Evolutionary conservation across 2,113 vertebrate species (phyloP).

Genomic region (Benitochromis conjunctus): DNA sequence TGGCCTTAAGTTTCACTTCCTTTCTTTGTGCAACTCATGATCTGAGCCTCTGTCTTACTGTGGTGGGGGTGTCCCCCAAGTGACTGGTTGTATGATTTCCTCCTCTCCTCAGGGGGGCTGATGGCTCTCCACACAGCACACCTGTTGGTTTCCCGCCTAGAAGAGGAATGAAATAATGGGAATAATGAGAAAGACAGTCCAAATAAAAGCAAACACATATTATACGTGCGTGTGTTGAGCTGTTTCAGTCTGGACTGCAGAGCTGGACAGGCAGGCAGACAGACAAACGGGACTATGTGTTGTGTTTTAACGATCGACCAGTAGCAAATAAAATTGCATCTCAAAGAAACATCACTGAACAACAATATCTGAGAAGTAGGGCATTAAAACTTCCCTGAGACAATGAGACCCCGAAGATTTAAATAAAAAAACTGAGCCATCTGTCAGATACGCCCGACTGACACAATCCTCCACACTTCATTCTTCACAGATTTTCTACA

Average conservation of each 20-base stretch:
- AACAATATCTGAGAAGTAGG: not conserved
- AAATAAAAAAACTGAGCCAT: not conserved
- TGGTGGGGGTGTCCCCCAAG: conserved; percentile 27
- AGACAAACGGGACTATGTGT: not conserved
- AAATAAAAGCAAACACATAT: not conserved
- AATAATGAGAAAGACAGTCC: not conserved
- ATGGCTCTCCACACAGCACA: conserved; percentile 74
- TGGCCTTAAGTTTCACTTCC: conserved; percentile 5
- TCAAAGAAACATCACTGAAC: not conserved
- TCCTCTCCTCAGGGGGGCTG: conserved; percentile 75
- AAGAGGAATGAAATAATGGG: not conserved
- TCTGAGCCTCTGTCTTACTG: conserved; percentile 32
- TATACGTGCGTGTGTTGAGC: not conserved
- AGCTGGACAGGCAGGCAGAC: not conserved
- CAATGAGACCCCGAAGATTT: not conserved
- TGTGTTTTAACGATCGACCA: not conserved
- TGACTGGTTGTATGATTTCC: conserved; percentile 37
- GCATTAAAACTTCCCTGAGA: not conserved
- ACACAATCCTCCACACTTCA: not conserved
- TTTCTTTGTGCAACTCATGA: not conserved
- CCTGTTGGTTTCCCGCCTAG: conserved; percentile 77
- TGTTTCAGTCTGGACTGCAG: not conserved
- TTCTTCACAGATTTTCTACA: not conserved
- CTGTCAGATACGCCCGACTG: not conserved
- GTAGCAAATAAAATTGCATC: not conserved